Conservation (phyloP, 2,113 vertebrate species). For the Scortum barcoo region DNA sequence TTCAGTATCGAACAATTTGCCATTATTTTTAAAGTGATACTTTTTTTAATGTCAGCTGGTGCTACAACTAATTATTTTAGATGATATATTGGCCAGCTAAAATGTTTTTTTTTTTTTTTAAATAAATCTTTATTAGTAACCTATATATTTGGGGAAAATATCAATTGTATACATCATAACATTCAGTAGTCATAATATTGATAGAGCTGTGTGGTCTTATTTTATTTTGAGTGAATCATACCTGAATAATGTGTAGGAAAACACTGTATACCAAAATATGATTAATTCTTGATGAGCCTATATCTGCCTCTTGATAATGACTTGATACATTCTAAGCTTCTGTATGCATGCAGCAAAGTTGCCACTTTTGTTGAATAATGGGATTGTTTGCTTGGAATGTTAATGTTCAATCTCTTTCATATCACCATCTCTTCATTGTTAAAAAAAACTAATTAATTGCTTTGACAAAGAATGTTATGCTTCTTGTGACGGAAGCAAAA, state of each 20-base stretch:
- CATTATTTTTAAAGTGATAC: background rate
- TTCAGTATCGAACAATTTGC: background rate
- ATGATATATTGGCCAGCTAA: too few species aligned
- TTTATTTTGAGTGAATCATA: background rate
- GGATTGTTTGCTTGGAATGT: conserved; percentile 16
- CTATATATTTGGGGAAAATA: background rate
- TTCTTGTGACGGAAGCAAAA: conserved; percentile 15
- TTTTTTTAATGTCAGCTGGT: too few species aligned
- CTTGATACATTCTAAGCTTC: background rate
- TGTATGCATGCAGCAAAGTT: background rate
- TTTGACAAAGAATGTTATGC: conserved; percentile 27
- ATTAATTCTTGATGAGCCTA: background rate
- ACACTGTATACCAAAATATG: background rate
- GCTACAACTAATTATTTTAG: background rate
- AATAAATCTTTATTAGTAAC: too few species aligned
- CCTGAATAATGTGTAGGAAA: conserved; percentile 4
- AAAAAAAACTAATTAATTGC: background rate
- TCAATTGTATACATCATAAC: background rate
- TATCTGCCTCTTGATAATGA: background rate
- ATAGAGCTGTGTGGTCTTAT: background rate
- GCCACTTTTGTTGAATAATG: conserved; percentile 21
- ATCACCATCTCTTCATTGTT: conserved; percentile 10
- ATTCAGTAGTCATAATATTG: background rate
- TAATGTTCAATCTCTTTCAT: conserved; percentile 23
- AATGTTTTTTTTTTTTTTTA: too few species aligned